phyloP scores from a whole-genome alignment of 2,113 vertebrate species.

The Strix aluco region DNA sequence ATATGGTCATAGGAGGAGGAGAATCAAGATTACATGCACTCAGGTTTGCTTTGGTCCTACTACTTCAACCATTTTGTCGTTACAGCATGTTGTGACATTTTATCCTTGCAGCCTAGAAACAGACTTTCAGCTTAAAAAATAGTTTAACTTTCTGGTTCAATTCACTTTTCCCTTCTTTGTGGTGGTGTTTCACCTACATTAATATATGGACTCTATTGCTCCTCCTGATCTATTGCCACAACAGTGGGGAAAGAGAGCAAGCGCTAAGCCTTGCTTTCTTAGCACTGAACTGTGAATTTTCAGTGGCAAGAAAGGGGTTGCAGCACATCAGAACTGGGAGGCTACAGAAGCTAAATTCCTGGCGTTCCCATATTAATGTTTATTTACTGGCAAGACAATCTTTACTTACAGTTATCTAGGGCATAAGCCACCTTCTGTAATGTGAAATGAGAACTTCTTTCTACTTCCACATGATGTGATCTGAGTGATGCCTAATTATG shows the following conservation, averaged over 20 bases:
- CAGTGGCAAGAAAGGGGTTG: background rate
- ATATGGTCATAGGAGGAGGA: background rate
- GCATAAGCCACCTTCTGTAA: background rate
- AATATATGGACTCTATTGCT: rapidly evolving
- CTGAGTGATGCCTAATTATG: background rate
- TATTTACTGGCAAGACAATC: background rate
- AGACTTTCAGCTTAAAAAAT: background rate
- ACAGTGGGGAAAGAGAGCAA: background rate
- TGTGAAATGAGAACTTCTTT: background rate
- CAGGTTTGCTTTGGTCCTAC: background rate
- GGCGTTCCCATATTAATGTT: background rate
- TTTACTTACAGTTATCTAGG: background rate
- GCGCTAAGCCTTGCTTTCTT: background rate
- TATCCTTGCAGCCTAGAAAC: background rate
- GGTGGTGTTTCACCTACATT: background rate
- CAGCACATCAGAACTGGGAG: background rate
- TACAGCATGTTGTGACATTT: background rate
- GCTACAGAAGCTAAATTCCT: background rate
- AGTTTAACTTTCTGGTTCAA: background rate
- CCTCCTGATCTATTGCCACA: background rate
- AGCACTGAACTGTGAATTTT: background rate
- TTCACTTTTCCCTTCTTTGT: background rate
- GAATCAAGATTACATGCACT: background rate
- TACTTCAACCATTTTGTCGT: background rate
- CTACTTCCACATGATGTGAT: background rate